Percentiles rank a stretch among this genome's conserved stretches.
Evolutionary conservation across 1,140 invertebrate species (phyloP).

Genomic region (Drosophila melanica): DNA sequence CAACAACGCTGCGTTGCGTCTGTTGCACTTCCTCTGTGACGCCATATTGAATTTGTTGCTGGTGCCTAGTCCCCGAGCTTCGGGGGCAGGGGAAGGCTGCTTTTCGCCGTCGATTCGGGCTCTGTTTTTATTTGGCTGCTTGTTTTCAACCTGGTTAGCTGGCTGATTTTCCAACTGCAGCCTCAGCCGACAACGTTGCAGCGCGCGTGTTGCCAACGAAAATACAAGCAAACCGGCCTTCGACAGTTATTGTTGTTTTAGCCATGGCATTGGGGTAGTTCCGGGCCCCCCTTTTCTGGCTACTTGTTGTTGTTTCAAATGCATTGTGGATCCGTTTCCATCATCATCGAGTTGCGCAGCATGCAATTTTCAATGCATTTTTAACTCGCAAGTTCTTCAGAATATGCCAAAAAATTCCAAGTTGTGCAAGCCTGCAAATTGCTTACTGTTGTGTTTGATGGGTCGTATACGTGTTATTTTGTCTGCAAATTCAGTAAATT

Average conservation of each 20-base stretch:
- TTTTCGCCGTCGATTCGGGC: slow-evolving; percentile 13
- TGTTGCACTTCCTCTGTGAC: slow-evolving; percentile 70
- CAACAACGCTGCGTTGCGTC: slow-evolving; percentile 40
- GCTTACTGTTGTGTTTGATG: not conserved
- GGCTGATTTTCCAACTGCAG: slow-evolving; percentile 68
- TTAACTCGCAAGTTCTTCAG: slow-evolving; percentile 14
- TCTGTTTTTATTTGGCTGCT: slow-evolving; percentile 77
- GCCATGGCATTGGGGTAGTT: not conserved
- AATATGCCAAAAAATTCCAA: slow-evolving; percentile 10
- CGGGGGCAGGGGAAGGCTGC: too few species aligned
- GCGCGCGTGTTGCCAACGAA: slow-evolving; percentile 62
- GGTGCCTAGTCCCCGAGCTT: slow-evolving; percentile 39
- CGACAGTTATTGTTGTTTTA: slow-evolving; percentile 35
- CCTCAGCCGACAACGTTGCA: slow-evolving; percentile 13
- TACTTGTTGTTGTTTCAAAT: slow-evolving; percentile 72
- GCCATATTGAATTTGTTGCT: slow-evolving; percentile 76
- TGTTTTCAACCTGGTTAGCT: slow-evolving; percentile 80
- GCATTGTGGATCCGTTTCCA: slow-evolving; percentile 48
- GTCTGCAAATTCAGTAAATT: not conserved
- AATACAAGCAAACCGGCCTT: slow-evolving; percentile 60
- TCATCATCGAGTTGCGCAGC: slow-evolving; percentile 15
- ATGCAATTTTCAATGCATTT: slow-evolving; percentile 49
- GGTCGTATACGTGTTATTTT: slow-evolving; percentile 25
- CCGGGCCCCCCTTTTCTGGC: slow-evolving; percentile 12
- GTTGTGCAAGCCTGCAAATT: not conserved